Conservation (phyloP, 2,888 invertebrate genomes). For the Ecliptopera silaceata region DNA sequence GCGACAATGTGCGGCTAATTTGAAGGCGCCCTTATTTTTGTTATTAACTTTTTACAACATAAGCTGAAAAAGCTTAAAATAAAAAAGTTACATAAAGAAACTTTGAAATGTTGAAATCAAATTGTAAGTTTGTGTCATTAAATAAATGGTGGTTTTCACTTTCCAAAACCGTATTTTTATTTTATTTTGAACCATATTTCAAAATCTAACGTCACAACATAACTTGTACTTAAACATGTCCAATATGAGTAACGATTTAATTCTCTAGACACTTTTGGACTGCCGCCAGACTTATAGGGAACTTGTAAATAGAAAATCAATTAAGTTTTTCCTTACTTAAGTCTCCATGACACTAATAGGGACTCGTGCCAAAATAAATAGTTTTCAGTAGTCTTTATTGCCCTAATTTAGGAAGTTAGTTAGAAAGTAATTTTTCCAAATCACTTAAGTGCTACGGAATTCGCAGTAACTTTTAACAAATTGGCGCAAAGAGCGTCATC, state of each 20-base stretch:
- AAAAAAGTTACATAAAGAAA: too few species aligned
- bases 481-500: conserved; percentile 38
- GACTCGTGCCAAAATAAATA: conserved; percentile 43
- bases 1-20: too few species aligned
- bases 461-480: conserved; percentile 38
- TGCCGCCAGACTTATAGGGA: conserved; percentile 26
- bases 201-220: conserved; percentile 11
- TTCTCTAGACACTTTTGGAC: conserved; percentile 41
- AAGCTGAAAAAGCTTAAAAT: too few species aligned
- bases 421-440: conserved; percentile 47
- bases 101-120: background rate
- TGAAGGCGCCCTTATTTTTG: too few species aligned
- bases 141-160: background rate
- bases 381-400: conserved; percentile 45
- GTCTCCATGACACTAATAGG: conserved; percentile 27
- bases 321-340: conserved; percentile 32
- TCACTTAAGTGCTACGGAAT: conserved; percentile 45
- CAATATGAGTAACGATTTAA: conserved; percentile 47
- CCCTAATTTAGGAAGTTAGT: conserved; percentile 50
- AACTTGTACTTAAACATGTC: conserved; percentile 34
- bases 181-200: conserved; percentile 4
- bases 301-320: conserved; percentile 30
- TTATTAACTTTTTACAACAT: too few species aligned
- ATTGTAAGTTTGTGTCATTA: too few species aligned
- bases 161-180: background rate